Conservation (phyloP, 2,888 invertebrate species). For the Ganaspis brasiliensis region DNA sequence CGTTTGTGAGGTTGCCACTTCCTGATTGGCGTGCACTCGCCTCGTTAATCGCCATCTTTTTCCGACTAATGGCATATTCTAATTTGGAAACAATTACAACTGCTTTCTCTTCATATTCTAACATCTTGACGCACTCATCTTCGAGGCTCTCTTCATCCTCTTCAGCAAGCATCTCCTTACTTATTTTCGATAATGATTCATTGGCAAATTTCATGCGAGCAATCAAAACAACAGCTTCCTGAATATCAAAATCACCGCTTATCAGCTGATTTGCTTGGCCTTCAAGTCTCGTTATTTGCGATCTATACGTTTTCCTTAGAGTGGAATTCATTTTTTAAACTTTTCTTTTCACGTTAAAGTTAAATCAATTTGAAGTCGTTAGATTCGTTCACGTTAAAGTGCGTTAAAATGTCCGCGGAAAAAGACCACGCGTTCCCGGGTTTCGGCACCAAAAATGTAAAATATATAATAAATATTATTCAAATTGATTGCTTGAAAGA, state of each 20-base stretch:
- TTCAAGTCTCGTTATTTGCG: conserved; percentile 1
- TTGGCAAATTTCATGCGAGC: neutral
- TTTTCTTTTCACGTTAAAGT: neutral
- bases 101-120: neutral
- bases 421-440: neutral
- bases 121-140: neutral
- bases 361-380: neutral
- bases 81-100: neutral
- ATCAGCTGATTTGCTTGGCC: neutral
- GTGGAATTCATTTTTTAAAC: neutral
- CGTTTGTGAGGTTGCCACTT: too few relatives aligned
- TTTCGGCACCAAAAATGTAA: neutral
- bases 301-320: neutral
- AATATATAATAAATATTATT: too few relatives aligned
- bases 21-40: neutral
- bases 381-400: neutral
- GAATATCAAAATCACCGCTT: neutral
- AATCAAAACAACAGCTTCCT: neutral
- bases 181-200: neutral
- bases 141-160: neutral
- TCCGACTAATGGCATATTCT: neutral
- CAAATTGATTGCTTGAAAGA: too few relatives aligned
- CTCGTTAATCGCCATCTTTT: neutral
- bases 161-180: neutral
- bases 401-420: neutral